Conservation (phyloP, 2,113 vertebrate genomes). For the Sialia sialis region DNA sequence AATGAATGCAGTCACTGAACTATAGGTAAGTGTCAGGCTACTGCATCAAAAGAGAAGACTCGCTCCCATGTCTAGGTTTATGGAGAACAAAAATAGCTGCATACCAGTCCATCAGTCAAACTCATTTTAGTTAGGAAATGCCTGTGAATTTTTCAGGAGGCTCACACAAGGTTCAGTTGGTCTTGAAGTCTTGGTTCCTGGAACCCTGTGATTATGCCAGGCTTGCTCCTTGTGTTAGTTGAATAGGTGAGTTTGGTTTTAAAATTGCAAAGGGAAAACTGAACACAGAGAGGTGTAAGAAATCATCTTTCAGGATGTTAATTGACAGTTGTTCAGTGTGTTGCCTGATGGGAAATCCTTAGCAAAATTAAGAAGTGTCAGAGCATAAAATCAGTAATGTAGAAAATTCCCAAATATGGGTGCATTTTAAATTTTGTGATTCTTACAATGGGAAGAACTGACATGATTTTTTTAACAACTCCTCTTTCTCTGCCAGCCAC, state of each 20-base stretch:
- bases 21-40: background rate
- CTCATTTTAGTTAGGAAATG: background rate
- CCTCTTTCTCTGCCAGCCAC: background rate
- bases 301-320: background rate
- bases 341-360: background rate
- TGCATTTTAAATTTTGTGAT: background rate
- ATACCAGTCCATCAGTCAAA: rapidly evolving
- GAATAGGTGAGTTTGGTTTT: background rate
- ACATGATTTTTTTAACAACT: background rate
- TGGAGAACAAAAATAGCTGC: background rate
- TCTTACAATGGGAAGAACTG: background rate
- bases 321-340: background rate
- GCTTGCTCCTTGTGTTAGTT: background rate
- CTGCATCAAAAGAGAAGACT: background rate
- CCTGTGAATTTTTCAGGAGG: background rate
- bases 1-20: background rate
- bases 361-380: background rate
- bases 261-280: background rate
- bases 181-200: background rate
- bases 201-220: background rate
- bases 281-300: background rate
- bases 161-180: background rate
- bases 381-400: background rate
- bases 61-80: background rate
- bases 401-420: background rate